A percentile compares a stretch with the other conserved stretches of the same genome.
phyloP scores from a whole-genome alignment of 2,888 invertebrate species.

The Sipha maydis region DNA sequence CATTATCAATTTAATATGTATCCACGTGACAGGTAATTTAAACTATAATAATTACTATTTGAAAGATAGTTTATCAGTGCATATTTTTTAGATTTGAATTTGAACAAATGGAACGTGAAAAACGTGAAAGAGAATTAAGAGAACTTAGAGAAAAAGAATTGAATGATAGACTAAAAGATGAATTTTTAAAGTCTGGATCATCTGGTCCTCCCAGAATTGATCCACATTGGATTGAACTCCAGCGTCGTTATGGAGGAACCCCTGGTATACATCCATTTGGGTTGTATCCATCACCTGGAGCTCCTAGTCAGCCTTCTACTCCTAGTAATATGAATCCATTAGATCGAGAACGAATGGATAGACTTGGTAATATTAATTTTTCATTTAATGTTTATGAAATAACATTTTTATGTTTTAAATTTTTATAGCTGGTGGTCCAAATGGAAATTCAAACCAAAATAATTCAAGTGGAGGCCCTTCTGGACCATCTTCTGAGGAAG shows the following conservation, averaged over 20 bases:
- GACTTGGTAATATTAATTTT: slow-evolving; percentile 74
- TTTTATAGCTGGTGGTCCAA: slow-evolving; percentile 39
- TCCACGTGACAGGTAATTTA: slow-evolving; percentile 70
- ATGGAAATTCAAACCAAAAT: slow-evolving; percentile 52
- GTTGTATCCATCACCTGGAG: slow-evolving; percentile 70
- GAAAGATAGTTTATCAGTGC: neutral
- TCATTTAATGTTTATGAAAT: neutral
- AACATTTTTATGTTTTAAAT: neutral
- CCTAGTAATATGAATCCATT: slow-evolving; percentile 84
- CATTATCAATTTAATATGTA: slow-evolving; percentile 85
- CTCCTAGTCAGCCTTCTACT: slow-evolving; percentile 65
- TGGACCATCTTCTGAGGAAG: slow-evolving; percentile 68
- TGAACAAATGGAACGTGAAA: slow-evolving; percentile 80
- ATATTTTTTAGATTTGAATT: slow-evolving; percentile 71
- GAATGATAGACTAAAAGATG: slow-evolving; percentile 88
- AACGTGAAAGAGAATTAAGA: slow-evolving; percentile 74
- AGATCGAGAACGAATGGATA: slow-evolving; percentile 87
- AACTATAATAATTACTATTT: neutral
- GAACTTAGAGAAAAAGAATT: slow-evolving; percentile 83
- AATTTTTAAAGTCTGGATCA: slow-evolving; percentile 79
- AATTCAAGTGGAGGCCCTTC: slow-evolving; percentile 49
- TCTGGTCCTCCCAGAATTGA: slow-evolving; percentile 68
- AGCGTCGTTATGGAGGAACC: slow-evolving; percentile 76
- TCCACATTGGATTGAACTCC: slow-evolving; percentile 86
- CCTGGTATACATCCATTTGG: slow-evolving; percentile 76